These are phyloP conservation scores for Mormyrus lacerda DNA, from an alignment of 2,113 vertebrate species.

Conservation along the genomic window DNA sequence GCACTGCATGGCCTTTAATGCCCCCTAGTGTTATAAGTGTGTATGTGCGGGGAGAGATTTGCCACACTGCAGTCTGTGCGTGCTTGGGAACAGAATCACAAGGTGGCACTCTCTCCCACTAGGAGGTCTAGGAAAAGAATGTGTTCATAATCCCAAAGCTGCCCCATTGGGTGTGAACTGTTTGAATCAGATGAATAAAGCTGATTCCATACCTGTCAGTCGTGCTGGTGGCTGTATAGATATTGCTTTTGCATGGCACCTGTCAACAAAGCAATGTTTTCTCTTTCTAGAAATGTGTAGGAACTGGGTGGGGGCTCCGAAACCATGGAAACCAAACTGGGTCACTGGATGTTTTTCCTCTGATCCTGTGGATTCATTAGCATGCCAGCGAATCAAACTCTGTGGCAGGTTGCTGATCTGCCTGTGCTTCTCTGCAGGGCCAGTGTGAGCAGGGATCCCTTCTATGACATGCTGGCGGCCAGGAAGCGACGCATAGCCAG, in stretches of 20 bases:
- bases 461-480: constrained; percentile 98
- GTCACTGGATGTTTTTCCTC: constrained; percentile 54
- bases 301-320: constrained; percentile 37
- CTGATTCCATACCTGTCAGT: not conserved
- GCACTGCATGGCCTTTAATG: not conserved
- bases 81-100: not conserved
- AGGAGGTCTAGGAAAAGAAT: not conserved
- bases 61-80: not conserved
- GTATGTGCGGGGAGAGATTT: not conserved
- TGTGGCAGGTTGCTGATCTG: constrained; percentile 33
- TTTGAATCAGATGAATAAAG: not conserved
- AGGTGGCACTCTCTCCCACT: not conserved
- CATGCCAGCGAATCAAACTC: constrained; percentile 29
- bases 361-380: constrained; percentile 9
- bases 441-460: constrained; percentile 95
- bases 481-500: constrained; percentile 94
- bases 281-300: not conserved
- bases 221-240: not conserved
- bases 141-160: not conserved
- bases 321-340: constrained; percentile 70
- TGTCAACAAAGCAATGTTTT: not conserved
- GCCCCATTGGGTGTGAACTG: not conserved
- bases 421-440: constrained; percentile 68
- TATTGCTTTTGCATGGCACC: not conserved
- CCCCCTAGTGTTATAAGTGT: not conserved